These are phyloP conservation scores for Maniola jurtina DNA, from an alignment of 1,140 invertebrate species.

Conservation along the genomic window DNA sequence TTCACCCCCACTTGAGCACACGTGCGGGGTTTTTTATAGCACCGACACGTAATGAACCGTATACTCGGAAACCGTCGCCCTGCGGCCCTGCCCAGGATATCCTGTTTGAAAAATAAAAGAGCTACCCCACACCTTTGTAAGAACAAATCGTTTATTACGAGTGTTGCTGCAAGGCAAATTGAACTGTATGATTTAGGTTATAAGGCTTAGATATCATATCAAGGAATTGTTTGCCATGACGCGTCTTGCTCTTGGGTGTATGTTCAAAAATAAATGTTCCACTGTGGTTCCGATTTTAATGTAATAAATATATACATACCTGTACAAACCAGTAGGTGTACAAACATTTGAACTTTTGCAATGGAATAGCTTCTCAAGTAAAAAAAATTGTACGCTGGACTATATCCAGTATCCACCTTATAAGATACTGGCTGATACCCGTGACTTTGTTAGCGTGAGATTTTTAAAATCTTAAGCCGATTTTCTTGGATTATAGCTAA, in stretches of 20 bases:
- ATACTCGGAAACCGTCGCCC: constrained; percentile 63
- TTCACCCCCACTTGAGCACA: constrained; percentile 29
- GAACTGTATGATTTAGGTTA: not conserved
- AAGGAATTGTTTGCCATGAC: not conserved
- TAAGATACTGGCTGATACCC: no score
- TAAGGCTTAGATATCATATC: constrained; percentile 15
- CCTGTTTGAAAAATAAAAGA: constrained; percentile 77
- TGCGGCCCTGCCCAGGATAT: constrained; percentile 66
- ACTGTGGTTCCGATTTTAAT: constrained; percentile 24
- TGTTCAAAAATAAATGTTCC: constrained; percentile 25
- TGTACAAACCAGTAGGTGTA: no score
- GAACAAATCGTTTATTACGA: constrained; percentile 34
- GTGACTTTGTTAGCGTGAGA: no score
- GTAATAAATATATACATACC: no score
- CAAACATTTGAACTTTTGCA: not conserved
- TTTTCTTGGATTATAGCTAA: no score
- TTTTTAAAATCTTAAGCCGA: no score
- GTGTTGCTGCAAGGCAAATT: constrained; percentile 15
- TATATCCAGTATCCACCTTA: no score
- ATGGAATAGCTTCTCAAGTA: constrained; percentile 3
- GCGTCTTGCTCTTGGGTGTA: constrained; percentile 16
- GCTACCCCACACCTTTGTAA: constrained; percentile 66
- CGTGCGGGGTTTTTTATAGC: constrained; percentile 38
- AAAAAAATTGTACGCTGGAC: no score
- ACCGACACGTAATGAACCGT: constrained; percentile 60